A percentile compares a stretch with the other conserved stretches of the same genome.
Evolutionary conservation across 2,113 vertebrate genomes (phyloP).

Genomic region (Solea solea): DNA sequence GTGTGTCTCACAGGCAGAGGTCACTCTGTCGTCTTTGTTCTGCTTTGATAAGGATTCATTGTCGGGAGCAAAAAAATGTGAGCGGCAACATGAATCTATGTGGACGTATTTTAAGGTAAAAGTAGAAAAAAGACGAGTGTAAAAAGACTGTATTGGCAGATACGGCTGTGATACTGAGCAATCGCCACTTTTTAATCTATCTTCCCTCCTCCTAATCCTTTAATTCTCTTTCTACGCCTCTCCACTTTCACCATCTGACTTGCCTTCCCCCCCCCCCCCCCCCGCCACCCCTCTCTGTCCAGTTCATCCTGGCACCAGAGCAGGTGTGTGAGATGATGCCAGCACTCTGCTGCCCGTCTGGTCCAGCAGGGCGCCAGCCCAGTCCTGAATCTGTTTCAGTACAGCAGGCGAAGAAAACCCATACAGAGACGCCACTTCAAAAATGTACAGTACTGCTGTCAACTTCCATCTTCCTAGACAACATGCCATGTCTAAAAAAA

Average conservation of each 20-base stretch:
- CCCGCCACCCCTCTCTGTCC: too few species aligned
- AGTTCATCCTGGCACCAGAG: too few species aligned
- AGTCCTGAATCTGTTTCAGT: conserved; percentile 41
- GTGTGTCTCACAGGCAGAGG: background rate
- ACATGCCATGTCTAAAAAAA: conserved; percentile 15
- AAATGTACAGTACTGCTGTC: conserved; percentile 6
- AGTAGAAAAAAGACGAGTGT: too few species aligned
- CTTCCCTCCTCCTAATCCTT: background rate
- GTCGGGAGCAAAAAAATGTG: too few species aligned
- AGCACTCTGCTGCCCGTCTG: conserved; percentile 60
- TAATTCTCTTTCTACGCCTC: background rate
- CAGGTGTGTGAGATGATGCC: conserved; percentile 17
- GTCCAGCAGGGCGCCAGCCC: conserved; percentile 38
- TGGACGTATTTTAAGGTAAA: too few species aligned
- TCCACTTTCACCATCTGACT: conserved; percentile 9
- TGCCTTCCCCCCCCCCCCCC: conserved; percentile 1
- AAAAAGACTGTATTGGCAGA: too few species aligned
- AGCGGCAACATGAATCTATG: too few species aligned
- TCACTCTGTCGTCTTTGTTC: too few species aligned
- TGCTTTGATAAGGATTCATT: too few species aligned
- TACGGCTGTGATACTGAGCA: too few species aligned
- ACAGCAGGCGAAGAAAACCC: conserved; percentile 6
- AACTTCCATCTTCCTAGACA: conserved; percentile 34
- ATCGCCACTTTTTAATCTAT: too few species aligned
- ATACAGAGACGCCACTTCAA: conserved; percentile 12